These are phyloP conservation scores for Chrysolina haemoptera DNA, from an alignment of 2,888 invertebrate species.

Conservation along the genomic window DNA sequence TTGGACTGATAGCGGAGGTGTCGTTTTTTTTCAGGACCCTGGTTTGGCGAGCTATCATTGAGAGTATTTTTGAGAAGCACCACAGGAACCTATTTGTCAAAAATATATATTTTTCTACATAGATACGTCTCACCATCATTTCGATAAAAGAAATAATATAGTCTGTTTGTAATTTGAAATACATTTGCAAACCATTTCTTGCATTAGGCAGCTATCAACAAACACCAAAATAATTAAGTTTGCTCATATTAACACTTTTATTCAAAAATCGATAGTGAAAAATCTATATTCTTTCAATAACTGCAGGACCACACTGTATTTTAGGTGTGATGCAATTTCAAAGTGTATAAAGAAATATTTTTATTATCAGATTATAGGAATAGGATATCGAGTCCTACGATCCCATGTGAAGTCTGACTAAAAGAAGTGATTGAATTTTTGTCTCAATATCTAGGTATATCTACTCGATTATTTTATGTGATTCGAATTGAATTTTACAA, in stretches of 20 bases:
- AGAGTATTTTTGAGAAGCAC: too few relatives aligned
- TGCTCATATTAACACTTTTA: too few relatives aligned
- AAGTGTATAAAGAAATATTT: slow-evolving; percentile 57
- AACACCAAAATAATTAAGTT: too few relatives aligned
- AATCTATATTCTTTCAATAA: slow-evolving; percentile 36
- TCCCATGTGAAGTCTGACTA: neutral
- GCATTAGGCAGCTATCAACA: too few relatives aligned
- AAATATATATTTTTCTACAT: too few relatives aligned
- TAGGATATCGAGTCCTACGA: slow-evolving; percentile 7
- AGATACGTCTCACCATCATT: too few relatives aligned
- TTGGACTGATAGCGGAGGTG: neutral
- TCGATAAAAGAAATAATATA: too few relatives aligned
- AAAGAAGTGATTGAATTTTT: slow-evolving; percentile 7
- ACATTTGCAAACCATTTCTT: too few relatives aligned
- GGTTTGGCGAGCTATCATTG: too few relatives aligned
- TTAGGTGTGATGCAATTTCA: slow-evolving; percentile 26
- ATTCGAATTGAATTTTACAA: neutral
- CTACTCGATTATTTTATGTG: neutral
- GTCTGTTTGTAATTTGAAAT: too few relatives aligned
- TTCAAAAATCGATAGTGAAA: neutral
- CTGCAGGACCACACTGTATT: slow-evolving; percentile 7
- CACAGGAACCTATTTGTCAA: too few relatives aligned
- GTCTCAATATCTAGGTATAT: neutral
- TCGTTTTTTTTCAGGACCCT: too few relatives aligned
- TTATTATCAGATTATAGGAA: slow-evolving; percentile 52